Conservation (phyloP, 2,113 vertebrate species). For the Copsychus sechellarum region DNA sequence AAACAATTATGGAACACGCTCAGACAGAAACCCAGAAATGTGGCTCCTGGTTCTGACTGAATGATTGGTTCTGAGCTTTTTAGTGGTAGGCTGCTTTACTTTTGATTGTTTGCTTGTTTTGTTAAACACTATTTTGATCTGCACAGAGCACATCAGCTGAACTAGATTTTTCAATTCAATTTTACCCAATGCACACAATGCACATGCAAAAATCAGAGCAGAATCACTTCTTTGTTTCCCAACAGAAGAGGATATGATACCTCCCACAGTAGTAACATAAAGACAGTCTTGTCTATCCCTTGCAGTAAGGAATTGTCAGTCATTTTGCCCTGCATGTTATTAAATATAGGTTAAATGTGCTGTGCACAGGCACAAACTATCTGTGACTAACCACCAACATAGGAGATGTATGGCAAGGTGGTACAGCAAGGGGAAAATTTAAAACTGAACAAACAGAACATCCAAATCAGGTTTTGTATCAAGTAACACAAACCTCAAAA, state of each 20-base stretch:
- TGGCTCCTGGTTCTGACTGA: not conserved
- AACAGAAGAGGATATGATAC: not conserved
- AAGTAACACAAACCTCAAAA: constrained; percentile 86
- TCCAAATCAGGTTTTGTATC: not conserved
- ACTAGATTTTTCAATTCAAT: not conserved
- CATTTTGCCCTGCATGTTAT: not conserved
- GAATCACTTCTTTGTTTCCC: not conserved
- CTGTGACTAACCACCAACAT: not conserved
- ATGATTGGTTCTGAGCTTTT: not conserved
- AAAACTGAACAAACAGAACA: not conserved
- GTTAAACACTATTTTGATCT: not conserved
- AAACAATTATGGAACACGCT: not conserved
- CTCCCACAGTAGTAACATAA: not conserved
- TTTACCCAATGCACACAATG: not conserved
- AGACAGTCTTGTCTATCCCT: not conserved
- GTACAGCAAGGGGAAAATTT: not conserved
- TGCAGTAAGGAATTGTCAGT: not conserved
- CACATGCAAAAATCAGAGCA: not conserved
- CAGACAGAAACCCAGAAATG: not conserved
- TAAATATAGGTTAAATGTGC: not conserved
- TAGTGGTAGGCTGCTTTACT: not conserved
- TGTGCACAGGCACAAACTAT: not conserved
- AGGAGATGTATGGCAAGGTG: not conserved
- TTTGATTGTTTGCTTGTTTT: not conserved
- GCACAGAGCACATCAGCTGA: not conserved